Base-by-base conservation (phyloP, 1,140 invertebrate species). In the Bombus impatiens region DNA sequence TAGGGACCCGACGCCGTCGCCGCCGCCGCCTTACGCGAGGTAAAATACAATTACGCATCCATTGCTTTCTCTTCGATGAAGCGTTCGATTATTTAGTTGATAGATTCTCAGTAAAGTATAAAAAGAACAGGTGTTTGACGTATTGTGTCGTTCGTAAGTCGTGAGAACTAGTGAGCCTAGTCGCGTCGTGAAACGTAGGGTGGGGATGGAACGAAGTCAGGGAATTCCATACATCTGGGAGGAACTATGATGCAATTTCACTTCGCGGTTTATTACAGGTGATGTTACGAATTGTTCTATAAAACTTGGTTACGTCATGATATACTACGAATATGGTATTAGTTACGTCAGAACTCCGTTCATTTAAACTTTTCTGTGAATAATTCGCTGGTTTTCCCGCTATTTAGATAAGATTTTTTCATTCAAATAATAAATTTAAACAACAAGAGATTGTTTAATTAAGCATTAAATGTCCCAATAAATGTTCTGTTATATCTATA, bases 1-100 rank as follows among this genome's bases (percentile, higher is more conserved):
- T 37, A 86, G 86, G 40, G 90, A 93, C 53, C 86, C 94, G 1
- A 87, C 89, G 6, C 86, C 90, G 0, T 92, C 92, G 25, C 92
- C 94, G 28, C 93, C 93, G 70, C 94, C 94, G 4, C 94, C 94
- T 25, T 95, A 95, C 71, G 94, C 94, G 22, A 95, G 94, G 94
- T 95, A 91, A 86, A 40, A 42, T 78, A 84, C 72, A 47, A 32
- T 42, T 59, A 25, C 25, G 1, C 10, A n/a, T 2, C 1, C 10
- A 13, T 8, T 4, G 35, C 35, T 75, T 32, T 32, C 9, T 13
- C 13, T 28, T 75, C 22, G n/a, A 67, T 47, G 47, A 74, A 82
- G 42, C 40, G 15, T 62, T 57, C 13, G 10, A 13, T 53, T 37
- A n/a, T 28, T n/a, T 13, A 18, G n/a, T 12, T n/a, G 18, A 6